Evolutionary conservation across 2,888 invertebrate species (phyloP).

Genomic region (Flexamia atlantica): DNA sequence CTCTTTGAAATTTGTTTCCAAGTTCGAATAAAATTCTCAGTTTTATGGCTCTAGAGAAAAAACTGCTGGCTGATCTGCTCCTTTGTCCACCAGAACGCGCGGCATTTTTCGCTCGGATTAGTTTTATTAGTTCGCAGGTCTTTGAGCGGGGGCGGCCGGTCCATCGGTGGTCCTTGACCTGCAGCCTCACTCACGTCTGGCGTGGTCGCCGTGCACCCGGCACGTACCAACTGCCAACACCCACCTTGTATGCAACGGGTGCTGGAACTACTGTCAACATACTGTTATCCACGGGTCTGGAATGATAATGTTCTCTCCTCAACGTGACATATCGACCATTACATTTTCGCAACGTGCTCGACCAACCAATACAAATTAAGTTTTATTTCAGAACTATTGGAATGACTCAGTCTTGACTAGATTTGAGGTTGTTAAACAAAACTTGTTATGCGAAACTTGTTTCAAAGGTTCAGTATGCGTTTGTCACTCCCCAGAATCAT

Average conservation of each 20-base stretch:
- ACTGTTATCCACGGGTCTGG: not conserved
- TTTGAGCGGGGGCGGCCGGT: not conserved
- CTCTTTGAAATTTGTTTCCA: too few relatives aligned
- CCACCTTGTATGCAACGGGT: not conserved
- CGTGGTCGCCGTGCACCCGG: not conserved
- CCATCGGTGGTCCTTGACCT: constrained; percentile 41
- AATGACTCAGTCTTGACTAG: too few relatives aligned
- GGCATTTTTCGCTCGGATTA: not conserved
- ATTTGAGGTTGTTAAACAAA: too few relatives aligned
- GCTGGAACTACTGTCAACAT: not conserved
- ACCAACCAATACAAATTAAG: too few relatives aligned
- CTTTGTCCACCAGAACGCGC: not conserved
- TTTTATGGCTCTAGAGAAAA: not conserved
- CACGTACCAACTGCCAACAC: constrained; percentile 16
- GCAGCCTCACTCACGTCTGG: not conserved
- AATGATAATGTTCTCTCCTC: too few relatives aligned
- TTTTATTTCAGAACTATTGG: too few relatives aligned
- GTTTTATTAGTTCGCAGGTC: constrained; percentile 7
- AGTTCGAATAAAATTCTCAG: too few relatives aligned
- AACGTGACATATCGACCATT: too few relatives aligned
- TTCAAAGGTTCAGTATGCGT: too few relatives aligned
- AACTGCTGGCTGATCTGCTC: not conserved
- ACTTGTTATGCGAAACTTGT: too few relatives aligned
- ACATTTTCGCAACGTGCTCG: too few relatives aligned
- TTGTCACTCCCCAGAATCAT: too few relatives aligned